These are phyloP conservation scores for Anastatus disparis DNA, from an alignment of 1,140 invertebrate species.

Conservation along the genomic window DNA sequence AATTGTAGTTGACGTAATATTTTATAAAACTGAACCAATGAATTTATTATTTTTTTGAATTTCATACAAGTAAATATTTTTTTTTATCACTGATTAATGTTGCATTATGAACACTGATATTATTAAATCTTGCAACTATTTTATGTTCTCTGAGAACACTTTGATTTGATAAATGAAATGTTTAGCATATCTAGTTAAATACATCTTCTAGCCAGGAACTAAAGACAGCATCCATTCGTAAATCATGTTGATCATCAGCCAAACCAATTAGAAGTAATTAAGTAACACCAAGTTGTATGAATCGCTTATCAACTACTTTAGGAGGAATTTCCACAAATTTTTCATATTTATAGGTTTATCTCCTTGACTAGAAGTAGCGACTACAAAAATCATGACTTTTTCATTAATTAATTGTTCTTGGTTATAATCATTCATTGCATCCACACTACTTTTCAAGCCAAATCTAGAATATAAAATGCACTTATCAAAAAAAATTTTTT, in stretches of 20 bases:
- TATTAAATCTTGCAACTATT: conserved; percentile 47
- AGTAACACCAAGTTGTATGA: conserved; percentile 83
- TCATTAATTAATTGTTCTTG: conserved; percentile 79
- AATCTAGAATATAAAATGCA: conserved; percentile 54
- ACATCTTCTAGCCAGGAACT: conserved; percentile 84
- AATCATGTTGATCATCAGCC: conserved; percentile 96
- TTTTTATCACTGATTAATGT: conserved; percentile 36
- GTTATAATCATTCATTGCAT: conserved; percentile 84
- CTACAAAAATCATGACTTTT: conserved; percentile 85
- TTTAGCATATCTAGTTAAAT: conserved; percentile 71
- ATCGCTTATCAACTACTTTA: conserved; percentile 87
- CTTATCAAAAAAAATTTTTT: background rate
- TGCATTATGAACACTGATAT: conserved; percentile 42
- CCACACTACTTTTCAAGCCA: conserved; percentile 70
- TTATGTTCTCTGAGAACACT: conserved; percentile 43
- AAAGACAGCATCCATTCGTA: conserved; percentile 87
- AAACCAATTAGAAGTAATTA: conserved; percentile 77
- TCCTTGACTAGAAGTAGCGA: conserved; percentile 95
- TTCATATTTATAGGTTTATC: conserved; percentile 97
- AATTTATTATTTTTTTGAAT: conserved; percentile 41
- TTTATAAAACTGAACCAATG: conserved; percentile 64
- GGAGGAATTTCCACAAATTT: conserved; percentile 91
- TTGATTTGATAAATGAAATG: conserved; percentile 47
- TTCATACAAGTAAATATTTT: conserved; percentile 54
- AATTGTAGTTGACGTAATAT: conserved; percentile 71